Evolutionary conservation across 2,888 invertebrate species (phyloP), one percentile per base, ranked within the genome.

Genomic region (Ennomos fuscantarius): DNA sequence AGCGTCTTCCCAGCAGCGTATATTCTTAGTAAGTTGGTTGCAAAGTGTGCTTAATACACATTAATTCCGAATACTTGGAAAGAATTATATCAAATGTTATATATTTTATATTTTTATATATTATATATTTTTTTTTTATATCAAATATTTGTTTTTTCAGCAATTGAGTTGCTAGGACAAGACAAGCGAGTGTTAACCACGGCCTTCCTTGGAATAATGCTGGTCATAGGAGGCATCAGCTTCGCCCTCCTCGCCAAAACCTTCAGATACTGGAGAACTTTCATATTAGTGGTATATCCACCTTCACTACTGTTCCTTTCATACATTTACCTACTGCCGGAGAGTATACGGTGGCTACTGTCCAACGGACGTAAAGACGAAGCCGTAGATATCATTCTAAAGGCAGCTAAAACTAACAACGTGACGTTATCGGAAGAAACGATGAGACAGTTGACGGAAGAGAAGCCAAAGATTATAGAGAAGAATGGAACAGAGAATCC

Each of bases 341-440:
- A 96, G 81, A 96, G 96, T 53, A 93, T 96, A 31, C 89, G 97
- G 60, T 97, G 97, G 97, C 86, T 97, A 8, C 76, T 96, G 1
- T 94, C 95, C 0, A 95, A 95, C 65, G 94, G 95, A 2, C 89
- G 94, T 57, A 93, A 93, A 62, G 93, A 94, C 37, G 94, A 95
- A 66, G 96, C 96, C 0, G 93, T 94, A 34, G 85, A 87, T 33
- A 94, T 95, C 9, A 88, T 96, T 39, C 88, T 90, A 62, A 93
- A 85, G 61, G 95, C 96, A 1, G 95, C 96, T 0, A 92, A 92
- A 68, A 90, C 94, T 47, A 96, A 96, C 68, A 86, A 87, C 5
- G 86, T 94, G 77, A 77, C 92, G 69, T 31, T 92, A 72, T 82
- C 84, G 74, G 76, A 93, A 72, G 72, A 93, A 82, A 74, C 86